Base-by-base conservation (phyloP, 2,797 vertebrate genomes). In the Orestias chungarensis region DNA sequence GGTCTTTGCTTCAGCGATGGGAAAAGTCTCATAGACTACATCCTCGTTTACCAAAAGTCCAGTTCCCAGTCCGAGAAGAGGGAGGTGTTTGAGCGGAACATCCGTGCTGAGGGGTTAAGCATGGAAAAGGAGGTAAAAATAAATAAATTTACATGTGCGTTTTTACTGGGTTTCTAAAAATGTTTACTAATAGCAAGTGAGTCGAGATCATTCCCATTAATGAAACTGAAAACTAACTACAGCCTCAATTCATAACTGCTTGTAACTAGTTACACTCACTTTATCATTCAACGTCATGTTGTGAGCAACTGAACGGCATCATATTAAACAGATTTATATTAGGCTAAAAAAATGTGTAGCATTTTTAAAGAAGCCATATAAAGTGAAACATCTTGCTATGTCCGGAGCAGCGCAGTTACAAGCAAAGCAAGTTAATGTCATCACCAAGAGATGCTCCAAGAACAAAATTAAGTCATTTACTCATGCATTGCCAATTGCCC, bases 1-100 rank as follows among this genome's bases (percentile, higher is more conserved):
- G 94, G 95, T 64, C 90, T 97, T 1, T 97, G 96, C 91, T 97
- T 98, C 92, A 94, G 94, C 73, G 96, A 98, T 76, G 96, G 95
- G 23, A 96, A 95, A 81, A 95, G 96, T 85, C 95, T 94, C 4
- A 96, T 98, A 70, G 97, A 98, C 89, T 97, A 97, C 88, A 95
- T 98, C 87, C 94, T 98, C 76, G 96, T 98, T 27, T 97, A 97
- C 66, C 95, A 95, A 89, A 97, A 97, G 93, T 96, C 96, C 80
- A 96, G 89, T 72, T 90, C 89, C 0, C 96, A 96, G 80, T 92
- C 93, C 1, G 97, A 97, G 85, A 97, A 97, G 87, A 96, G 97
- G 83, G 96, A 98, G 80, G 85, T 98, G 52, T 98, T 97, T 92
- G 97, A 97, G 90, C 93, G 96, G 82, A 97, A 98, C 88, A 94